These are phyloP conservation scores for Hirtodrosophila alboralis DNA, from an alignment of 2,888 invertebrate species.

Conservation along the genomic window DNA sequence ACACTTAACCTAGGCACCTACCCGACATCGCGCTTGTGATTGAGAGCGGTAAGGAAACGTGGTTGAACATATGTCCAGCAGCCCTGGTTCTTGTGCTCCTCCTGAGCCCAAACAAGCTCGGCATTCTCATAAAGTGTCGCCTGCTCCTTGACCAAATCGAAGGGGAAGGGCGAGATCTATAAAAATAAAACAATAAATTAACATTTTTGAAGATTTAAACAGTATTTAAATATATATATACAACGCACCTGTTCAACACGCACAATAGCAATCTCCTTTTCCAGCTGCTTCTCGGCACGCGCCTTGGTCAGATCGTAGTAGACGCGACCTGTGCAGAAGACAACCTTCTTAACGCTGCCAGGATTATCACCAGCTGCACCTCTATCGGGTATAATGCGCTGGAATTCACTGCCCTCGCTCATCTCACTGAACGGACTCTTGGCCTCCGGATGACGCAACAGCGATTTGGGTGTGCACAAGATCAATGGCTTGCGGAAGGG, in stretches of 20 bases:
- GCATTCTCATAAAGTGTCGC: slow-evolving; percentile 89
- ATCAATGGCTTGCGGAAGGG: slow-evolving; percentile 99
- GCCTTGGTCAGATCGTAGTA: slow-evolving; percentile 91
- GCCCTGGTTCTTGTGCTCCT: slow-evolving; percentile 96
- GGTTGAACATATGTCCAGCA: slow-evolving; percentile 90
- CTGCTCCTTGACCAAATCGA: slow-evolving; percentile 90
- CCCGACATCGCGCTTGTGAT: slow-evolving; percentile 89
- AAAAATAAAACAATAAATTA: no score
- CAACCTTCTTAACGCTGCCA: slow-evolving; percentile 88
- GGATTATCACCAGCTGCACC: slow-evolving; percentile 87
- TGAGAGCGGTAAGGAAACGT: slow-evolving; percentile 89
- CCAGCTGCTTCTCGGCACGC: slow-evolving; percentile 88
- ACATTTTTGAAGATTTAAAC: no score
- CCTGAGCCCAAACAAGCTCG: slow-evolving; percentile 91
- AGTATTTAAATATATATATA: no score
- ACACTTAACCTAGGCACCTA: slow-evolving; percentile 83
- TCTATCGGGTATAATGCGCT: slow-evolving; percentile 88
- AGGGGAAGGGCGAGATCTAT: slow-evolving; percentile 91
- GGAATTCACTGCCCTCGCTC: slow-evolving; percentile 92
- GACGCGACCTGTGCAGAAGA: slow-evolving; percentile 93
- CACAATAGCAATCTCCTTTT: slow-evolving; percentile 91
- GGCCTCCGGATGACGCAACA: slow-evolving; percentile 97
- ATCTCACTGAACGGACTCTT: slow-evolving; percentile 97
- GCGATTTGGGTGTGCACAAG: slow-evolving; percentile 98
- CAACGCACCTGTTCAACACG: slow-evolving; percentile 91